Conservation (phyloP, 2,113 vertebrate species). For the Hypocryptadius cinnamomeus region DNA sequence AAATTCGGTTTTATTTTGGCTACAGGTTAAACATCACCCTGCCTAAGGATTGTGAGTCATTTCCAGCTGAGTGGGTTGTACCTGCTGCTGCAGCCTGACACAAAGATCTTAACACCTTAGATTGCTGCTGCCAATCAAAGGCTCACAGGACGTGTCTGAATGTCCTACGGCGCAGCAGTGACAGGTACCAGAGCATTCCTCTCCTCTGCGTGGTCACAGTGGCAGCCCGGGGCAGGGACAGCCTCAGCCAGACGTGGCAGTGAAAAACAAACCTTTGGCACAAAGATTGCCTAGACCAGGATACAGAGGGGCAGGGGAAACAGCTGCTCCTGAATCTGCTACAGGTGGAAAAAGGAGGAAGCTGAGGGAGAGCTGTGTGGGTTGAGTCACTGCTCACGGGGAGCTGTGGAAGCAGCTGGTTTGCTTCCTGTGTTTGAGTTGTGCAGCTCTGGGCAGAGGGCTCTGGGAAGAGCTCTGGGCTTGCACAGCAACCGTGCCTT, state of each 20-base stretch:
- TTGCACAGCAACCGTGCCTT: background rate
- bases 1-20: background rate
- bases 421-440: background rate
- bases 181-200: background rate
- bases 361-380: background rate
- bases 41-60: background rate
- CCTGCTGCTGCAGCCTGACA: background rate
- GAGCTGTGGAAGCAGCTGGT: background rate
- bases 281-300: background rate
- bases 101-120: slow-evolving; percentile 8
- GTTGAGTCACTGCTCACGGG: background rate
- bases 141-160: background rate
- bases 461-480: background rate
- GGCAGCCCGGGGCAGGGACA: background rate
- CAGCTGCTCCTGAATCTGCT: background rate
- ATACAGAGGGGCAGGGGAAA: background rate
- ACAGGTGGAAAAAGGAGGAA: background rate
- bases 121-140: background rate
- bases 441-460: background rate
- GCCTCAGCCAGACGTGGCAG: background rate
- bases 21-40: background rate
- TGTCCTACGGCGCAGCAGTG: background rate
- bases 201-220: background rate
- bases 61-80: background rate
- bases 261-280: background rate